Percentiles rank a stretch among this genome's conserved stretches.
phyloP scores from a whole-genome alignment of 2,797 vertebrate genomes.

The Ibycter americanus region DNA sequence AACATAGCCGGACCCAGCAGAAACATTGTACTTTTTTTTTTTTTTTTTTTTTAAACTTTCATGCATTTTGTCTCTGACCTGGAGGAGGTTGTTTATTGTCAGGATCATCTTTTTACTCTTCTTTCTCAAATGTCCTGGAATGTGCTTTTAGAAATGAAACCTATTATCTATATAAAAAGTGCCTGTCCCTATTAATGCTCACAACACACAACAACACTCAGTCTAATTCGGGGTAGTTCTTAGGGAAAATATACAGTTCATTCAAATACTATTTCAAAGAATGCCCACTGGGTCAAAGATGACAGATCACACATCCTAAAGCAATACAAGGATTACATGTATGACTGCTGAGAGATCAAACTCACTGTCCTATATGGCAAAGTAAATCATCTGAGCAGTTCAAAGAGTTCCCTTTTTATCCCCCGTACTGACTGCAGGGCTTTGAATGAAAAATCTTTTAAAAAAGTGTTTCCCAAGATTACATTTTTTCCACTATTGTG shows the following conservation, averaged over 20 bases:
- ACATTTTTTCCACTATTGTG: not conserved
- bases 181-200: not conserved
- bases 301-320: not conserved
- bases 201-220: not conserved
- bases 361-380: not conserved
- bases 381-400: not conserved
- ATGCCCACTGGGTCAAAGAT: not conserved
- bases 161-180: not conserved
- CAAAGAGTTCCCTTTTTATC: not conserved
- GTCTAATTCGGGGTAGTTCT: not conserved
- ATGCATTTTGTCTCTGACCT: not conserved
- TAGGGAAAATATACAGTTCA: not conserved
- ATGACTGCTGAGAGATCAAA: constrained; percentile 9
- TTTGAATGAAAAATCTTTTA: not conserved
- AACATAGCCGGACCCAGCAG: not conserved
- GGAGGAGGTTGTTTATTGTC: not conserved
- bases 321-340: not conserved
- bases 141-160: not conserved
- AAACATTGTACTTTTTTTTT: not conserved
- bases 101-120: not conserved
- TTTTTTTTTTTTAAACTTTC: not conserved
- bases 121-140: not conserved
- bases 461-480: not conserved
- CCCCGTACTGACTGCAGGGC: not conserved
- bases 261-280: not conserved